Conservation (phyloP, 2,113 vertebrate species). For the Sula dactylatra region DNA sequence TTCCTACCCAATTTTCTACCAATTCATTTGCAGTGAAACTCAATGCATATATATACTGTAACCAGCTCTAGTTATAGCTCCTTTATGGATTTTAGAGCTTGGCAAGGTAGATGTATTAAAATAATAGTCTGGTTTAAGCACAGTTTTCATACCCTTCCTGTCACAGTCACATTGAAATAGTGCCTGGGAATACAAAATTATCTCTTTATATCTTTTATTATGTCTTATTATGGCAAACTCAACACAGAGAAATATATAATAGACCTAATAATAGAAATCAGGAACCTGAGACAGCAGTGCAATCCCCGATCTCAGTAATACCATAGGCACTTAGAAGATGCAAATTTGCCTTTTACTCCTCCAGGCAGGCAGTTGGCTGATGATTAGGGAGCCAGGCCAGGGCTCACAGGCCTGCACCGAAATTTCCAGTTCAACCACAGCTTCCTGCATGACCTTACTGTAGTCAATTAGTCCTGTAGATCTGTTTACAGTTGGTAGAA, state of each 20-base stretch:
- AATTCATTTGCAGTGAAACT: neutral
- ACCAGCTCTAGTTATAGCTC: neutral
- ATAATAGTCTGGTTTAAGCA: neutral
- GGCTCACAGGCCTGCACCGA: neutral
- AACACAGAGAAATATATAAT: neutral
- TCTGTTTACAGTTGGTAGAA: neutral
- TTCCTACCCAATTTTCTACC: neutral
- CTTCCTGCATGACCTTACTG: neutral
- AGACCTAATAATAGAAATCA: neutral
- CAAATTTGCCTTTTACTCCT: neutral
- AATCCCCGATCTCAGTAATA: neutral
- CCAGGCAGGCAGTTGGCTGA: neutral
- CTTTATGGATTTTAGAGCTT: neutral
- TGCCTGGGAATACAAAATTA: neutral
- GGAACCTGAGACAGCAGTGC: neutral
- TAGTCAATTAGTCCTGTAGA: neutral
- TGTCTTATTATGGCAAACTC: neutral
- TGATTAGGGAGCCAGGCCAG: neutral
- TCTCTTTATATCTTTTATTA: neutral
- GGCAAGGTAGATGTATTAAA: neutral
- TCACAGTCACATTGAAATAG: neutral
- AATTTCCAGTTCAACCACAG: constrained; percentile 9
- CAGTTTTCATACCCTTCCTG: neutral
- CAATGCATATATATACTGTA: neutral
- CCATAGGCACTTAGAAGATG: neutral